Evolutionary conservation across 2,888 invertebrate species (phyloP), one percentile per base, ranked within the genome.

Genomic region (Chydorus sphaericus): DNA sequence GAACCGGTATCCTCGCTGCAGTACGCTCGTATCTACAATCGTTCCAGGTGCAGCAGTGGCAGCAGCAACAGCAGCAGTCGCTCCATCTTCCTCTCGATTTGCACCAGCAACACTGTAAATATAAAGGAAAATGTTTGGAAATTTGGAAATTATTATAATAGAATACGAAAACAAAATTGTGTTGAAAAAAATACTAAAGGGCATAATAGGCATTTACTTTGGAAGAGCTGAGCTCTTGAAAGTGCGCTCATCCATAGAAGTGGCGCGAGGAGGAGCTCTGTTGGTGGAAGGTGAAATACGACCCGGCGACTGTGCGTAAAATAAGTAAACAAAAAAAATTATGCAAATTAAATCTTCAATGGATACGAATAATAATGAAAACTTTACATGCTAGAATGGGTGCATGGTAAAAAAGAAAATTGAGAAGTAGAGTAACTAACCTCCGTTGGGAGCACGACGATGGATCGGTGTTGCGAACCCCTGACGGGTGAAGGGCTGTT

Each of bases 1-100:
- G 78, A 90, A 89, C 61, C 85, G 80, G 65, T 84, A 84, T 57
- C 89, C 83, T 65, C 85, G 80, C 59, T 77, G 73, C 66, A 88
- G 75, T 56, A 80, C 79, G 63, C 80, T 78, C 61, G 77, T 77
- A 67, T 79, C 78, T 71, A 68, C 52, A 71, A 71, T 18, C 74
- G 66, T 4, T 70, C 68, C 7, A 59, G 59, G 36, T 36, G 52
- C 52, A 39, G 39, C 39, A 29, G 62, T 63, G 49, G 64, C 62
- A 54, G 64, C 60, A n/a, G 65, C 61, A 29, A 66, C 64, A 31
- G 66, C 64, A 31, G 66, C 64, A 28, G 53, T 39, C 4, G 37
- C 48, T 62, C 57, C 29, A 64, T 64, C 59, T 65, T 36, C 62
- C 36, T 66, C 67, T 36, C 26, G 26, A 44, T 23, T 36, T 37